Evolutionary conservation across 1,140 invertebrate genomes (phyloP).

Genomic region (Pogonus chalceus): DNA sequence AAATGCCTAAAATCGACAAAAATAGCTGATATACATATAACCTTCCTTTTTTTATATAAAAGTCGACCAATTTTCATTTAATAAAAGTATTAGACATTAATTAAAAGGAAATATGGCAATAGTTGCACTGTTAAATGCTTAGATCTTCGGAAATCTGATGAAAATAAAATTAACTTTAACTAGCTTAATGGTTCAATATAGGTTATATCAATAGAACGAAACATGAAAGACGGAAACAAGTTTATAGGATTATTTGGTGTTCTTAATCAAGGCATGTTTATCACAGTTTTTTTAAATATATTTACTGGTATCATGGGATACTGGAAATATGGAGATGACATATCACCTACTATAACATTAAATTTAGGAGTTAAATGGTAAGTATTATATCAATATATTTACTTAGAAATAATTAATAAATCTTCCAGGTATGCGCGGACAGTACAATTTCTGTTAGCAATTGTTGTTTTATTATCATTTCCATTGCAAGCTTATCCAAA

Average conservation of each 20-base stretch:
- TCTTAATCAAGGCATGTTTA: not conserved
- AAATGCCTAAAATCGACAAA: too few species aligned
- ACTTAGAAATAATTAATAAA: not conserved
- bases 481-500: not conserved
- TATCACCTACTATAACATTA: not conserved
- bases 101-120: too few species aligned
- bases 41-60: too few species aligned
- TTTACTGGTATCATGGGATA: not conserved
- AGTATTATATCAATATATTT: not conserved
- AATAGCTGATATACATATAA: too few species aligned
- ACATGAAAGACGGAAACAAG: not conserved
- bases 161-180: too few species aligned
- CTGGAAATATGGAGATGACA: not conserved
- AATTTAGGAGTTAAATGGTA: not conserved
- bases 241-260: not conserved
- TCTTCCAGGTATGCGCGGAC: not conserved
- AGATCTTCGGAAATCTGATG: too few species aligned
- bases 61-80: too few species aligned
- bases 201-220: not conserved
- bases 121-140: too few species aligned
- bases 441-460: conserved; percentile 15
- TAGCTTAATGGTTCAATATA: too few species aligned
- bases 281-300: not conserved
- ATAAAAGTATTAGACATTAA: too few species aligned
- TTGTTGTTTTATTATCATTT: not conserved